Conservation (phyloP, 2,797 vertebrate genomes). For the Tokudaia tokunoshimensis region DNA sequence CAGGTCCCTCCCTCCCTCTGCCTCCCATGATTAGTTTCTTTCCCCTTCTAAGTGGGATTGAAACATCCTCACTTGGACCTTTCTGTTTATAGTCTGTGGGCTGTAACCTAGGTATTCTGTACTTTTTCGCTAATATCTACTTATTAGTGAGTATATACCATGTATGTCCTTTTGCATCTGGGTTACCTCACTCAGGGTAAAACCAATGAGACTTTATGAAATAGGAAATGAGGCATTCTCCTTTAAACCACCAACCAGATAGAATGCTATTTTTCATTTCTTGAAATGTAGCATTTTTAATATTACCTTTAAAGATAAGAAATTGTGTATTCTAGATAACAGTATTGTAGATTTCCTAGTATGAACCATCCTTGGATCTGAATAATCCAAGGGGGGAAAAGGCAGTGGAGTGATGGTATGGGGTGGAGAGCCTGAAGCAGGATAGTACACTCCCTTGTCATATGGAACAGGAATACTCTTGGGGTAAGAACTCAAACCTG, state of each 20-base stretch:
- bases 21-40: neutral
- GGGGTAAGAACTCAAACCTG: neutral
- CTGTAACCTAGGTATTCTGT: neutral
- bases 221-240: neutral
- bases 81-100: neutral
- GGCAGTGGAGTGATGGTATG: neutral
- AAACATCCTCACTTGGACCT: neutral
- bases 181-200: neutral
- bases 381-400: neutral
- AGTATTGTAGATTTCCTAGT: neutral
- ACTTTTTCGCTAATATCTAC: neutral
- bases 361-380: neutral
- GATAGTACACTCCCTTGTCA: neutral
- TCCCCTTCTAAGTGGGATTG: neutral
- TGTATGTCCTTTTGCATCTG: neutral
- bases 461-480: neutral
- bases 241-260: slow-evolving; percentile 13
- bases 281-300: slow-evolving; percentile 15
- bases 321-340: neutral
- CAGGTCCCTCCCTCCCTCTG: neutral
- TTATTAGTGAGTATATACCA: neutral
- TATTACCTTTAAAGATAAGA: neutral
- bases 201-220: neutral
- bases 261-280: neutral
- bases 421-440: neutral